These are phyloP conservation scores for Ammodytes marinus DNA, from an alignment of 2,113 vertebrate species.

Conservation along the genomic window DNA sequence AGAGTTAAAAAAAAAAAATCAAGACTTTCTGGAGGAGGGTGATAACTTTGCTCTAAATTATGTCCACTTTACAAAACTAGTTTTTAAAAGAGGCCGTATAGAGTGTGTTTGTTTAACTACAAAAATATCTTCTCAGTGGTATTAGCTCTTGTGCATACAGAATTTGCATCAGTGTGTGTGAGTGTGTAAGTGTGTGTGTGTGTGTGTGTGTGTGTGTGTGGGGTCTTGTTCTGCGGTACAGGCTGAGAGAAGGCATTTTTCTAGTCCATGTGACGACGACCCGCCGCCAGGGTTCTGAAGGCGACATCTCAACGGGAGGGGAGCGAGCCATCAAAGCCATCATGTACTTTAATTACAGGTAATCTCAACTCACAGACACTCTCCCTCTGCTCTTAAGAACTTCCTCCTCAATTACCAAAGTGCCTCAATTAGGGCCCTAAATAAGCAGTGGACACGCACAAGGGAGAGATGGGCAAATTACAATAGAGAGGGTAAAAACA, in stretches of 20 bases:
- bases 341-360: constrained; percentile 89
- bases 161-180: neutral
- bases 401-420: constrained; percentile 86
- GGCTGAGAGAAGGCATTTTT: constrained; percentile 61
- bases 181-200: neutral
- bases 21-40: constrained; percentile 38
- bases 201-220: neutral
- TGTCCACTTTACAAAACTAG: constrained; percentile 16
- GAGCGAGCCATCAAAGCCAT: constrained; percentile 83
- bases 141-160: constrained; percentile 14
- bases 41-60: constrained; percentile 8
- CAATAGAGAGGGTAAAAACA: constrained; percentile 80
- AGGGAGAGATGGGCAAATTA: constrained; percentile 79
- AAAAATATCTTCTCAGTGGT: neutral
- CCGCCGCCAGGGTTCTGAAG: constrained; percentile 68
- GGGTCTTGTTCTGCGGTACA: constrained; percentile 17
- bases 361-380: constrained; percentile 79
- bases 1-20: neutral
- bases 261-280: constrained; percentile 55
- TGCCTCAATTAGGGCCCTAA: constrained; percentile 84
- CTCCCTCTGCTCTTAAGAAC: constrained; percentile 79
- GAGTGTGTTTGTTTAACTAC: neutral
- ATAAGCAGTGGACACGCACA: constrained; percentile 75
- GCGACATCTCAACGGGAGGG: constrained; percentile 80
- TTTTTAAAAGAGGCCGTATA: constrained; percentile 63